Base-by-base conservation (phyloP, 2,888 invertebrate genomes). In the Cryptocephalus primarius region DNA sequence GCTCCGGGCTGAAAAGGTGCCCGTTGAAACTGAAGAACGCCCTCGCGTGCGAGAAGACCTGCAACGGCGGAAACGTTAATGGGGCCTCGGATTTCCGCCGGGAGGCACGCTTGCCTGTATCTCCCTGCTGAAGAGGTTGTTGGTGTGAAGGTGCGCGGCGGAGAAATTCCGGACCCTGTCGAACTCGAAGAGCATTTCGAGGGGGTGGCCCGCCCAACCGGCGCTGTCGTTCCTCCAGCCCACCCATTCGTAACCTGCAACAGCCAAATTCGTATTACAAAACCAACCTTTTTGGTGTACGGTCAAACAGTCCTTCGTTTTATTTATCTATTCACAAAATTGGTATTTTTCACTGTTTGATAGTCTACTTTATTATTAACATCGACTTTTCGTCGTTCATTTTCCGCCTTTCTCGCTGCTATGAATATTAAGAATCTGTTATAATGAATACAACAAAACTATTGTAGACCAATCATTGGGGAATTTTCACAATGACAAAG, bases 101-200 rank as follows among this genome's bases (percentile, higher is more conserved):
- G 2, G n/a, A 6, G 22, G 36, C 9, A 4, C 40, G 33, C 34
- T 47, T 69, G 82, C 82, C 78, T 82, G 80, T 22, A 88, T 84
- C 61, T 85, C 85, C 68, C 83, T 85, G 53, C 76, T 77, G 65
- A 80, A 83, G 69, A 81, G 78, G 69, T 89, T 88, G 70, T 85
- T 88, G 48, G 82, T 81, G 67, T 85, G 83, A 49, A 89, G 72
- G 56, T 80, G 75, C 58, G 85, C 79, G 45, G 81, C 79, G 42
- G 83, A 80, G 70, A 89, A 88, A 70, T 87, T 87, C 49, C 86
- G 74, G 44, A 82, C 78, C 54, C 75, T 75, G 68, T 87, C 86
- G 69, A 89, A 89, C 67, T 85, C 84, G 68, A 88, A 88, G 40
- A 80, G 73, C 49, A 89, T 78, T 67, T 85, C 84, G 33, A 89